phyloP scores from a whole-genome alignment of 2,888 invertebrate species.

The Unio delphinus region DNA sequence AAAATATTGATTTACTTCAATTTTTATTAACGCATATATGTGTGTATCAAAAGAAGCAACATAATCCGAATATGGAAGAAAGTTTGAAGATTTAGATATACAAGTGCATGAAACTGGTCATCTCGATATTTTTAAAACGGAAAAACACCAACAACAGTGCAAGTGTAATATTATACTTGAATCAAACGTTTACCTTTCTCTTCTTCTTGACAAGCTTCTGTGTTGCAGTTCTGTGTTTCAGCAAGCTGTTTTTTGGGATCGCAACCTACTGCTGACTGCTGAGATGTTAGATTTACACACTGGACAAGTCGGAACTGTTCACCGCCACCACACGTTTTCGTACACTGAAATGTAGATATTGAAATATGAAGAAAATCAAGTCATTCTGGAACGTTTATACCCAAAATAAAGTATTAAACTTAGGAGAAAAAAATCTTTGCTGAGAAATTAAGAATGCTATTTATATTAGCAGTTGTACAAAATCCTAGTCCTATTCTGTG shows the following conservation, averaged over 20 bases:
- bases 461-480: no score
- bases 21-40: no score
- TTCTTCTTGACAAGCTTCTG: conserved; percentile 60
- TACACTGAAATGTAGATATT: conserved; percentile 60
- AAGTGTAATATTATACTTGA: neutral
- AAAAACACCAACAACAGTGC: neutral
- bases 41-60: neutral
- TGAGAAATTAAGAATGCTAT: no score
- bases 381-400: no score
- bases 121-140: neutral
- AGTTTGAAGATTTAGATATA: neutral
- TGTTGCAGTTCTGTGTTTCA: conserved; percentile 65
- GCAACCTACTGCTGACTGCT: conserved; percentile 64
- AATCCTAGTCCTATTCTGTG: no score
- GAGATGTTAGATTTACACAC: conserved; percentile 68
- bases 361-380: no score
- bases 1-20: no score
- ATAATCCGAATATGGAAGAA: neutral
- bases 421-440: no score
- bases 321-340: conserved; percentile 70
- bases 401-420: no score
- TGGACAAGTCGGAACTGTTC: conserved; percentile 70
- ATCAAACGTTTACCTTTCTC: conserved; percentile 37
- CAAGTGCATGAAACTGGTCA: neutral
- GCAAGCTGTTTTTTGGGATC: conserved; percentile 56